Evolutionary conservation across 2,113 vertebrate species (phyloP), one percentile per base, ranked within the genome.

Genomic region (Montifringilla adamsi): DNA sequence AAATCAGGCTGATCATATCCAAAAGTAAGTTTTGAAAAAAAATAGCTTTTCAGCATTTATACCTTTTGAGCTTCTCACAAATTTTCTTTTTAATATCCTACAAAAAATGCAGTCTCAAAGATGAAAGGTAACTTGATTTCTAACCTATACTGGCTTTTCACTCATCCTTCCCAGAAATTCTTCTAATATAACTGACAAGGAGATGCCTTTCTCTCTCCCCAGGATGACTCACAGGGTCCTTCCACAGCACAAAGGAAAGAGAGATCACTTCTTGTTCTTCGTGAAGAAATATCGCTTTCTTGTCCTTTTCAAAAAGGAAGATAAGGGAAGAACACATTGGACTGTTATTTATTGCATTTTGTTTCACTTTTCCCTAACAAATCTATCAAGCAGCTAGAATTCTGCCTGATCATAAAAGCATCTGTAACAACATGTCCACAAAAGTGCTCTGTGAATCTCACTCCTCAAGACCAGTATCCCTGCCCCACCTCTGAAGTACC

Each of bases 191-290:
- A 72, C 31, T 39, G 74, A 82, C 39, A 63, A 0, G 16, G 35
- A 60, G 19, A 86, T 81, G 46, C 15, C 41, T 73, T 43, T 82
- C 67, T 78, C 31, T 63, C 67, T 80, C 30, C 19, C 68, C 30
- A 66, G 47, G 33, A 94, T 86, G 89, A 96, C 82, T 95, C 90
- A 94, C 79, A 74, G 30, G 24, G 63, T 91, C 55, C 67, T 87
- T 95, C 46, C 44, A 88, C 13, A 59, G 81, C 30, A 62, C 44
- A 88, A 80, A 79, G 31, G 8, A 68, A 64, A 87, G 30, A 86
- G 15, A 46, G 1, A 94, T 66, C 68, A 85, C 30, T 88, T 68
- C 33, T 90, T 89, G 62, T 79, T 93, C 80, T 94, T 89, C 56
- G 55, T 62, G 47, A 69, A 94, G 60, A 87, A 95, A 44, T n/a